Evolutionary conservation across 2,888 invertebrate genomes (phyloP), one percentile per base, ranked within the genome.

Genomic region (Chesias legatella): DNA sequence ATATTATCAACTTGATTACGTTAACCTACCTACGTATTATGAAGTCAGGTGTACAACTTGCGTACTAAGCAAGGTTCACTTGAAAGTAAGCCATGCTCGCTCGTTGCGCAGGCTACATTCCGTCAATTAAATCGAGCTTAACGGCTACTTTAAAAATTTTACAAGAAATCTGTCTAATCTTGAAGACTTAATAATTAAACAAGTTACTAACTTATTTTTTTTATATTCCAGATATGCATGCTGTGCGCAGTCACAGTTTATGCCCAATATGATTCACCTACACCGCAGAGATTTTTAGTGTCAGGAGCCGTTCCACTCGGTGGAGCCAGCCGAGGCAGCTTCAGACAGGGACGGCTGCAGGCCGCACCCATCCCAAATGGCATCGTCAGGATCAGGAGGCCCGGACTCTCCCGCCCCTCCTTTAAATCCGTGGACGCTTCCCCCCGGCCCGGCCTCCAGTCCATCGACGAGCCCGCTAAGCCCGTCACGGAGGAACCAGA

Each of bases 401-500:
- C 83, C n/a, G 86, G 83, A 10, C 79, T 66, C 39, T 71, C 74
- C 35, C 73, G 84, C 51, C 84, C 84, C 10, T 83, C 86, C 13
- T 84, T 89, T 65, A 86, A 72, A 60, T 89, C 67, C 35, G 89
- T 75, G 52, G 90, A 70, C 58, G 89, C 73, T 8, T 68, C 80
- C 8, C 85, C 83, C 3, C 73, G 82, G 21, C 89, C 86, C 3
- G 83, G 61, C 56, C 72, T 84, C 9, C 89, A 89, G 60, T 86
- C 83, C 4, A 68, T 90, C 8, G 84, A 91, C 3, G 88, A 90
- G 48, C 81, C 75, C 32, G 79, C 91, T 7, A 91, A 92, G 54
- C 93, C 93, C 1, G 93, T 93, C 5, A 92, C 92, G 0, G 93
- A 93, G 73, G 90, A 92, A 55, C 89, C 89, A 10, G 92, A 93